Evolutionary conservation across 2,113 vertebrate species (phyloP), one percentile per base, ranked within the genome.

Genomic region (Stigmatopora nigra): DNA sequence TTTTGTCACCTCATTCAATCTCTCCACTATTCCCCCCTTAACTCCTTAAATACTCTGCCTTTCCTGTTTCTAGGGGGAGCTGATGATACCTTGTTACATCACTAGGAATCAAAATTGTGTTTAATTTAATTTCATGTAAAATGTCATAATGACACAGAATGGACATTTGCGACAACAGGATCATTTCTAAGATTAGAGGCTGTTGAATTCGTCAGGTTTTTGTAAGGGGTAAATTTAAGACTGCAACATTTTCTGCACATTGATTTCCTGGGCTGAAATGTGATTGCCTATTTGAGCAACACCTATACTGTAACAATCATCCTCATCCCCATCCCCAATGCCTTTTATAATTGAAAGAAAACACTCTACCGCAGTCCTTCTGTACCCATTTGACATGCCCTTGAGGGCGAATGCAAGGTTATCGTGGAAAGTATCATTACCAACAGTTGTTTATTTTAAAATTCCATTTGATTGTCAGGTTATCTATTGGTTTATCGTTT

Each of bases 291-390:
- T 51, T 19, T 51, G 17, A 20, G 49, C 12, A 25, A 58, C 65
- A 44, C 41, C 16, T 61, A 48, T 61, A 49, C 44, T 14, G 38
- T 38, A 67, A 55, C 38, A 45, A 41, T 51, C 62, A 38, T 55
- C 55, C 35, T 47, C 71, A 38, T 60, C 14, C 63, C 45, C 71
- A 38, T 60, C 14, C 63, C 45, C 58, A 65, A 64, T 70, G 65
- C 69, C 71, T 76, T 79, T 85, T 85, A 80, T 73, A 41, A 10
- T 72, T 75, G 61, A 71, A 73, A 73, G 70, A 69, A 86, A 78
- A 80, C 78, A 77, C 76, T 77, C 65, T 19, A 78, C 73, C 76
- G 70, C 71, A 77, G 61, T 85, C 78, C 83, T 79, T 82, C 78
- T 82, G 72, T 70, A 81, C 75, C 81, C 77, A 76, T 82, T 78